phyloP scores from a whole-genome alignment of 2,797 vertebrate genomes.

The Crocodylus rhombifer region DNA sequence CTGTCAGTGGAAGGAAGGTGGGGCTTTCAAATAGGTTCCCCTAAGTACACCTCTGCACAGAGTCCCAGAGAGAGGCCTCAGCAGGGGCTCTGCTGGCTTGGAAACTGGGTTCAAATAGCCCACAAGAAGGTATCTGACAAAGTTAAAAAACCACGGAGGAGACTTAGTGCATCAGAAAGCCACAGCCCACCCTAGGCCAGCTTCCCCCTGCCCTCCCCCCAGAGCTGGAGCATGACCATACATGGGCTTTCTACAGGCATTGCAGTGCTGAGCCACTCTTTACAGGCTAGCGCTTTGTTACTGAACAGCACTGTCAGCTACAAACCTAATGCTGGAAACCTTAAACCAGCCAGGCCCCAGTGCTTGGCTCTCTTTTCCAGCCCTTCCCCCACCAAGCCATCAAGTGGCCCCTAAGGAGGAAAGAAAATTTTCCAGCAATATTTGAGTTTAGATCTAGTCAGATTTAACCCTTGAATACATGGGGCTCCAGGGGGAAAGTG shows the following conservation, averaged over 20 bases:
- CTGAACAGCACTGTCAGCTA: background rate
- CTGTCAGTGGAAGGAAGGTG: background rate
- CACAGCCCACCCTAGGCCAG: background rate
- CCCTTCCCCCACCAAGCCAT: accelerated
- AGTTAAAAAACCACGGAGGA: accelerated
- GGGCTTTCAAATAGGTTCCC: background rate
- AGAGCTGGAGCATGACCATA: background rate
- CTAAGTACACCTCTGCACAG: background rate
- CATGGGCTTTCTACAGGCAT: background rate
- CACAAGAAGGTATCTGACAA: background rate
- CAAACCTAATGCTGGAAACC: background rate
- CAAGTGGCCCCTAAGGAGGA: constrained; percentile 1
- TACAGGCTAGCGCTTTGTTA: background rate
- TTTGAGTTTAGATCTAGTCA: background rate
- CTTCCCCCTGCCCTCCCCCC: background rate
- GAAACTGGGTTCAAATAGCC: background rate
- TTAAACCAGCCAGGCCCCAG: background rate
- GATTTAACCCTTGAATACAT: constrained; percentile 6
- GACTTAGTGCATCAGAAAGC: background rate
- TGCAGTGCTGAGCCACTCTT: background rate
- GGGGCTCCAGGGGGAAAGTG: background rate
- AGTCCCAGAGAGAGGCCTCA: background rate
- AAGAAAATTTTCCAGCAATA: constrained; percentile 33
- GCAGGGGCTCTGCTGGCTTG: background rate
- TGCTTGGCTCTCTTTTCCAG: constrained; percentile 28